phyloP scores from a whole-genome alignment of 2,888 invertebrate genomes.

The Diloba caeruleocephala region DNA sequence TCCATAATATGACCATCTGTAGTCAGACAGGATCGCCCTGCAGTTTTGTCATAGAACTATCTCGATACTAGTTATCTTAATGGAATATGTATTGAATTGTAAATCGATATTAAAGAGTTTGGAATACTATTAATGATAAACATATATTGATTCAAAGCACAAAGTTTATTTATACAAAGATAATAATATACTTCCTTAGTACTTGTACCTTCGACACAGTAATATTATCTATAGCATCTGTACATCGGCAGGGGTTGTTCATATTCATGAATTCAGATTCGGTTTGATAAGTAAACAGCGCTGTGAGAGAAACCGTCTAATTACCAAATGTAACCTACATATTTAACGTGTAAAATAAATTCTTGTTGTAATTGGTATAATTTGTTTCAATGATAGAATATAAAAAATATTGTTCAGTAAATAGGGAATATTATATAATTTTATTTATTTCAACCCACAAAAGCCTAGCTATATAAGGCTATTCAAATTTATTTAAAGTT shows the following conservation, averaged over 20 bases:
- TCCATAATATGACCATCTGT: conserved; percentile 83
- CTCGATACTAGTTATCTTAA: conserved; percentile 70
- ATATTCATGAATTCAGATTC: conserved; percentile 76
- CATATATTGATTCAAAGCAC: not conserved
- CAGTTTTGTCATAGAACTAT: conserved; percentile 83
- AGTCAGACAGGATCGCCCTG: conserved; percentile 77
- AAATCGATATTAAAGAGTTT: conserved; percentile 15
- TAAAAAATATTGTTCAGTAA: too few species aligned
- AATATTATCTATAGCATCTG: conserved; percentile 37
- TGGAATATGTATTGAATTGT: conserved; percentile 51
- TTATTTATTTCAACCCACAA: too few species aligned
- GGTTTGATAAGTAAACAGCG: conserved; percentile 69
- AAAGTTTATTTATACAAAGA: not conserved
- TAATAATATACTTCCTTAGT: too few species aligned
- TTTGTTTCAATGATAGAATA: not conserved
- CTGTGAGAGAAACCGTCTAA: conserved; percentile 43
- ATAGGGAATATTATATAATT: too few species aligned
- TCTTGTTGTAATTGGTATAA: conserved; percentile 11
- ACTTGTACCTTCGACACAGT: conserved; percentile 19
- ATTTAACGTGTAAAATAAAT: conserved; percentile 31
- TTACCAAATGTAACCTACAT: conserved; percentile 40
- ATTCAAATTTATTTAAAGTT: too few species aligned
- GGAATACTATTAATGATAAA: not conserved
- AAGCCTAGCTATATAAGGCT: too few species aligned
- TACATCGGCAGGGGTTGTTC: conserved; percentile 47